Evolutionary conservation across 1,140 invertebrate species (phyloP), one percentile per base, ranked within the genome.

Genomic region (Bombus consobrinus): DNA sequence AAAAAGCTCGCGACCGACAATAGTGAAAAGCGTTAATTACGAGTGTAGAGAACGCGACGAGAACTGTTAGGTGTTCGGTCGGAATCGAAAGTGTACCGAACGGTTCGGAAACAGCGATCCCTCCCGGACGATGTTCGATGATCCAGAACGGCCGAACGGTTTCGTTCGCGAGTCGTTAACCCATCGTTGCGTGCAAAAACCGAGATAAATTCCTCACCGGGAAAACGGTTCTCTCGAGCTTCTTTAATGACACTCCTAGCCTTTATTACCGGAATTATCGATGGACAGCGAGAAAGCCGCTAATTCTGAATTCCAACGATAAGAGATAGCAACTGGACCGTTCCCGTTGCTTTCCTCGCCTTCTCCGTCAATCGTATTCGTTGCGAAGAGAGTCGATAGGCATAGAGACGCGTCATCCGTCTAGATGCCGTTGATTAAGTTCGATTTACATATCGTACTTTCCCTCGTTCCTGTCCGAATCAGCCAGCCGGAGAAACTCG

Each of bases 21-120:
- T 88, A 86, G 90, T 87, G 91, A 92, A 91, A 91, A 91, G 88
- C 88, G 81, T 89, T 92, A 92, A 92, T 92, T 92, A 87, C 87
- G 74, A 86, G 72, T 4, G 71, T 84, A 59, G 68, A 37, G 86
- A 87, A 88, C 83, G 85, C 78, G 68, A 85, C 53, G 77, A 83
- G 81, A 78, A 57, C 85, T 53, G 78, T 34, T n/a, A 22, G 83
- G 22, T 25, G 53, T 62, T 69, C 62, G 66, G 57, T 59, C 53
- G 83, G 88, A 89, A 85, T 89, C 81, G 89, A 91, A 91, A 91
- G 89, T 91, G 59, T 37, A 77, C 47, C 9, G 64, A 66, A 25
- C 32, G 72, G 12, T 41, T 59, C 64, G 76, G 57, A 53, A 39
- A 32, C 62, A 18, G 4, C 43, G 73, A 47, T 68, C n/a, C 69